phyloP scores from a whole-genome alignment of 2,888 invertebrate species.

The Glaucopsyche alexis region DNA sequence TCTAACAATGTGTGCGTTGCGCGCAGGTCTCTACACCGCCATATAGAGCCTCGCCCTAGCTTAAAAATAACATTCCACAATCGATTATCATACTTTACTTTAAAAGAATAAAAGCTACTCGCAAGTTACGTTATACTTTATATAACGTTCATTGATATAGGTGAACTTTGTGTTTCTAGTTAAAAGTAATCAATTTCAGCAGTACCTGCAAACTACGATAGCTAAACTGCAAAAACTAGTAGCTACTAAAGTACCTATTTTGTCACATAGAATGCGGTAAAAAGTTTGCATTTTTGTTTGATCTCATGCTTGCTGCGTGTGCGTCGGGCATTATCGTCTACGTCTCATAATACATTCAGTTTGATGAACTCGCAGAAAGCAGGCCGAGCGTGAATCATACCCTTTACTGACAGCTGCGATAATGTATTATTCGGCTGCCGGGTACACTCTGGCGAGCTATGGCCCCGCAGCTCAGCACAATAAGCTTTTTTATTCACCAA shows the following conservation, averaged over 20 bases:
- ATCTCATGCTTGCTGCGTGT: not conserved
- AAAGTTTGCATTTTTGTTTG: too few relatives aligned
- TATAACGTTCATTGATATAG: too few relatives aligned
- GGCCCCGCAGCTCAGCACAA: not conserved
- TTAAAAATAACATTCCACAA: conserved; percentile 2
- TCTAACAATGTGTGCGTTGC: not conserved
- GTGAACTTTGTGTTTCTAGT: too few relatives aligned
- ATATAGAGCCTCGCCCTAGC: not conserved
- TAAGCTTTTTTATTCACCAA: conserved; percentile 18
- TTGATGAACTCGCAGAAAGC: conserved; percentile 36
- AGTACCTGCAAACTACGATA: too few relatives aligned
- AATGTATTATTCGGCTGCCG: conserved; percentile 7
- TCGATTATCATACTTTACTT: not conserved
- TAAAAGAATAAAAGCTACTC: not conserved
- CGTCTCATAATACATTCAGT: conserved; percentile 41
- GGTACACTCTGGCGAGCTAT: conserved; percentile 1
- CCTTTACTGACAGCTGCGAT: conserved; percentile 10
- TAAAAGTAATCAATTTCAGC: too few relatives aligned
- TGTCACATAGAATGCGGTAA: too few relatives aligned
- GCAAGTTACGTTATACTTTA: not conserved
- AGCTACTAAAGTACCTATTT: too few relatives aligned
- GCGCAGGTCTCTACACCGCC: not conserved
- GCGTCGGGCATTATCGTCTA: conserved; percentile 34
- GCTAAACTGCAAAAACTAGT: too few relatives aligned
- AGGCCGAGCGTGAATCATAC: conserved; percentile 33